These are phyloP conservation scores for Sylvicola fuscatus DNA, from an alignment of 2,888 invertebrate species.

Conservation along the genomic window DNA sequence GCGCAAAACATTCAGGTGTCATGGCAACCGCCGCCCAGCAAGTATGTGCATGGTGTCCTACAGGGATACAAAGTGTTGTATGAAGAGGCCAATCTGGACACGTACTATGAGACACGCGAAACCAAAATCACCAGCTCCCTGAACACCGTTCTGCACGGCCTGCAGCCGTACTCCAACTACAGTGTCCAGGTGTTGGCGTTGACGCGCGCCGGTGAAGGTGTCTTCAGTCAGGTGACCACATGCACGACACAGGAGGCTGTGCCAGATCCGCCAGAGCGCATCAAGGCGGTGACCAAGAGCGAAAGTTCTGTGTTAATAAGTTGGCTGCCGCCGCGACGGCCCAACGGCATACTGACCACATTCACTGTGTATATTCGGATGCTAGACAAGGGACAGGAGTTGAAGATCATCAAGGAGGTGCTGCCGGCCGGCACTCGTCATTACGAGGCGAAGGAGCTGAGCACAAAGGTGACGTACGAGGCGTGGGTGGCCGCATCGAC, in stretches of 20 bases:
- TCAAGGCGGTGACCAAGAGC: constrained; percentile 37
- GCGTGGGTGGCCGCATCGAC: constrained; percentile 41
- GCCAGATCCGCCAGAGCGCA: constrained; percentile 35
- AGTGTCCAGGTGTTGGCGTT: constrained; percentile 39
- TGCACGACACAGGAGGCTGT: constrained; percentile 39
- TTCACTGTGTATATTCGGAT: constrained; percentile 38
- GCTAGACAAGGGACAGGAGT: constrained; percentile 30
- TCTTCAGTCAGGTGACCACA: constrained; percentile 29
- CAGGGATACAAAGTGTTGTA: constrained; percentile 64
- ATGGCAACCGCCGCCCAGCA: constrained; percentile 43
- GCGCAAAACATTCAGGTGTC: constrained; percentile 51
- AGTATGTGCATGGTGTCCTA: constrained; percentile 41
- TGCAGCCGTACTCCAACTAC: constrained; percentile 42
- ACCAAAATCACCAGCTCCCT: constrained; percentile 31
- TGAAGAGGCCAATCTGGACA: constrained; percentile 25
- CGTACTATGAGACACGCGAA: constrained; percentile 18
- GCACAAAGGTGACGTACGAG: constrained; percentile 32
- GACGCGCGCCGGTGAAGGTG: constrained; percentile 40
- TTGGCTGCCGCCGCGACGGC: constrained; percentile 40
- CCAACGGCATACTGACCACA: constrained; percentile 38
- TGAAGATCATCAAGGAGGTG: constrained; percentile 25
- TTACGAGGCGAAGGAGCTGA: constrained; percentile 31
- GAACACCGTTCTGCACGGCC: constrained; percentile 31
- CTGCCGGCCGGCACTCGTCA: constrained; percentile 28
- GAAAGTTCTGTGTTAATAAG: constrained; percentile 36